Base-by-base conservation (phyloP, 2,888 invertebrate genomes). In the Timema cristinae region DNA sequence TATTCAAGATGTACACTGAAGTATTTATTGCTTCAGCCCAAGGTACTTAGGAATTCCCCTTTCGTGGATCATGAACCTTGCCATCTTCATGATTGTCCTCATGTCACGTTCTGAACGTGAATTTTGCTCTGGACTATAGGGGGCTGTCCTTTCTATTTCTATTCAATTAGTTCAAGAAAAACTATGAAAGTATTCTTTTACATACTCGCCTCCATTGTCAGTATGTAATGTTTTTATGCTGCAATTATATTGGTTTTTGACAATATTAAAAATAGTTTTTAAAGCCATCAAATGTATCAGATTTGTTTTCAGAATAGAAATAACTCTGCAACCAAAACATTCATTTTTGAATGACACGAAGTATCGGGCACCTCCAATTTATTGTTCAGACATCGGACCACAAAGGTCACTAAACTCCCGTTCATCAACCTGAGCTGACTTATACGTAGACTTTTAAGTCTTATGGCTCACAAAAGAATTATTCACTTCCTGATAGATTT, bases 61-160 rank as follows among this genome's bases (percentile, higher is more conserved):
- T 16, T 6, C 59, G 5, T 59, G 59, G 16, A 13, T 13, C 59
- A 59, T 15, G 32, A 6, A 16, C 8, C 59, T 11, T 13, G 4
- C 59, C 6, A 16, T 15, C 59, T 59, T 1, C 9, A 59, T 32
- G 32, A 59, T 59, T 4, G 15, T 13, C 7, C n/a, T 8, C 9
- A 16, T 59, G n/a, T n/a, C 59, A 9, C 59, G 8, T 32, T 59
- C 59, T 16, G 59, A 11, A 8, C 8, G 8, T 11, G 16, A 15
- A 59, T 59, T 59, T 15, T 59, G 59, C 32, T 59, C 59, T 11
- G 59, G 59, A 11, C 16, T 59, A 32, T 59, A 59, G 16, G n/a
- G n/a, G 8, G 32, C 59, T 16, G 59, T 59, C 32, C 9, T 32
- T 15, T 8, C n/a, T 59, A 32, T 32, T 15, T 59, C 0, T 16